Evolutionary conservation across 2,888 invertebrate genomes (phyloP).

Genomic region (Lasioglossum marginatum): DNA sequence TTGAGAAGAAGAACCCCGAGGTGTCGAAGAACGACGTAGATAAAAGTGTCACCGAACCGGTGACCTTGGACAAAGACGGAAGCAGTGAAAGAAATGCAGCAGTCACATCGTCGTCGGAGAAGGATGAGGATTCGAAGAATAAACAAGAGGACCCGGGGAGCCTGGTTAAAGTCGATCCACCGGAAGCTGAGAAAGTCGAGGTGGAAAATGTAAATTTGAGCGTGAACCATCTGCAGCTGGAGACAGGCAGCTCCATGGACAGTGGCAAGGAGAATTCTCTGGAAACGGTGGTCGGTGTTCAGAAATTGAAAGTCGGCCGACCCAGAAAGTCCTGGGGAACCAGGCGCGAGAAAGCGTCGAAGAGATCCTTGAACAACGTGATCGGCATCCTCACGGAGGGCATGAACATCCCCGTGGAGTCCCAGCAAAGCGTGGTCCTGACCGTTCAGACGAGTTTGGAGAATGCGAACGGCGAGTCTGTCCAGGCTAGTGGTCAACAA

Average conservation of each 20-base stretch:
- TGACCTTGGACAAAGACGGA: neutral
- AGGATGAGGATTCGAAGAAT: neutral
- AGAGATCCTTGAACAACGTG: slow-evolving; percentile 79
- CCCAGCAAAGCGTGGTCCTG: slow-evolving; percentile 79
- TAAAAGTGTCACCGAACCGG: neutral
- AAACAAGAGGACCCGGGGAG: slow-evolving; percentile 7
- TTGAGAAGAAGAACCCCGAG: slow-evolving; percentile 27
- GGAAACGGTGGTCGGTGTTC: slow-evolving; percentile 74
- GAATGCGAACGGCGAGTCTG: slow-evolving; percentile 57
- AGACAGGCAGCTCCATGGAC: slow-evolving; percentile 81
- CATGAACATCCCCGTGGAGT: slow-evolving; percentile 80
- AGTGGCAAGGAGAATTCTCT: slow-evolving; percentile 83
- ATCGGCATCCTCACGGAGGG: slow-evolving; percentile 83
- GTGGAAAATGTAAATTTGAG: slow-evolving; percentile 18
- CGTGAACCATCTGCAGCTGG: slow-evolving; percentile 75
- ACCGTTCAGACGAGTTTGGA: slow-evolving; percentile 79
- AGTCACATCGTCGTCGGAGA: neutral
- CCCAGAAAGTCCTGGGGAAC: slow-evolving; percentile 79
- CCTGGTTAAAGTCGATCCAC: neutral
- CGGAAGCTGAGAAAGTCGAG: neutral
- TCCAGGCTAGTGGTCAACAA: slow-evolving; percentile 63
- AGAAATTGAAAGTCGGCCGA: slow-evolving; percentile 77
- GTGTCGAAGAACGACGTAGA: neutral
- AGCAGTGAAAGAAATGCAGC: neutral
- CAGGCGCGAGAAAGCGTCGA: slow-evolving; percentile 74